Percentiles rank a stretch among this genome's conserved stretches.
Conservation (phyloP, 23 tunicate genomes). For the Ascidia mentula region DNA sequence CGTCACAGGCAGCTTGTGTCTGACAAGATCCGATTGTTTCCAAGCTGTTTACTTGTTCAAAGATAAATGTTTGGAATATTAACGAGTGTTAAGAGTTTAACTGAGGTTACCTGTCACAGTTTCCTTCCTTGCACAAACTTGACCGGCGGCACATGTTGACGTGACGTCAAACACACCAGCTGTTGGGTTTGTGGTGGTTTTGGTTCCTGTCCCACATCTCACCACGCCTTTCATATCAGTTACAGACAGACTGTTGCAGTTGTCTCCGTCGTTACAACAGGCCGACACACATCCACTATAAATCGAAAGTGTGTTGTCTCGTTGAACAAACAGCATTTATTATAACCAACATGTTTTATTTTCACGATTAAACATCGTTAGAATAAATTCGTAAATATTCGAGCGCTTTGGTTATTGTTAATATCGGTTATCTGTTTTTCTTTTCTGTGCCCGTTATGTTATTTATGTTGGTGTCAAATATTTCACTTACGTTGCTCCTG, state of each 20-base stretch:
- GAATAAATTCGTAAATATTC: too few species aligned
- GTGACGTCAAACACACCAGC: not conserved
- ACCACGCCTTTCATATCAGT: not conserved
- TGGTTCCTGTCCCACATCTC: not conserved
- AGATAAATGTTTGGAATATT: too few species aligned
- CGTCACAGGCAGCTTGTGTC: slow-evolving; percentile 2
- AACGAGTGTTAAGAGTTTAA: too few species aligned
- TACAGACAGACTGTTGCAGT: not conserved
- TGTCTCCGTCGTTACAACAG: not conserved
- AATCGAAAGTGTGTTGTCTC: too few species aligned
- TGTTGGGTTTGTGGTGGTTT: not conserved
- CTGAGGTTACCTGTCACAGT: not conserved
- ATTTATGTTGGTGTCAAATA: too few species aligned
- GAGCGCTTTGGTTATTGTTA: too few species aligned
- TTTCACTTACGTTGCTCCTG: not conserved
- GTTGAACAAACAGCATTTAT: too few species aligned
- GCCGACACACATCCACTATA: not conserved
- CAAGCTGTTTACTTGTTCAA: too few species aligned
- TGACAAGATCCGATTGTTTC: not conserved
- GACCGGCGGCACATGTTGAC: not conserved
- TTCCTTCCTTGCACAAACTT: not conserved
- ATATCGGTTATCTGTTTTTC: too few species aligned
- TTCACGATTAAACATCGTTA: too few species aligned
- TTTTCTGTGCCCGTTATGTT: too few species aligned
- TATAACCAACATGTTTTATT: too few species aligned